Conservation (phyloP, 2,797 vertebrate genomes). For the Luscinia luscinia region DNA sequence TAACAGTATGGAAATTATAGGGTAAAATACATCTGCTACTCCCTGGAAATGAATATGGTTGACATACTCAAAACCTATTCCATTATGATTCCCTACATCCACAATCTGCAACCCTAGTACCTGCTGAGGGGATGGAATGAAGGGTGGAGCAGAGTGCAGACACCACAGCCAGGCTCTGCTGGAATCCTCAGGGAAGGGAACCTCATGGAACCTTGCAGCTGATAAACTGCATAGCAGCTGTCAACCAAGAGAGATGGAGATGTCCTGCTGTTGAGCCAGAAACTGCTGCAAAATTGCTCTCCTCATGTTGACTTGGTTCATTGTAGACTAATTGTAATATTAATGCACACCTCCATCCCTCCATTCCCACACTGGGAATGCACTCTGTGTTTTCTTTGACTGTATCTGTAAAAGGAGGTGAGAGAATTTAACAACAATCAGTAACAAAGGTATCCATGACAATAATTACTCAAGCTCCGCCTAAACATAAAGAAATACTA, state of each 20-base stretch:
- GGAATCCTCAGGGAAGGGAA: neutral
- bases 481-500: too few relatives aligned
- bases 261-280: neutral
- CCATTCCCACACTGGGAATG: neutral
- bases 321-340: neutral
- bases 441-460: neutral
- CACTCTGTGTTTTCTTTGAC: accelerated
- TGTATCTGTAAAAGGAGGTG: neutral
- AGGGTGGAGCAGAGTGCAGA: neutral
- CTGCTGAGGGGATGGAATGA: neutral
- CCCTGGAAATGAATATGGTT: neutral
- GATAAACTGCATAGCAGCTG: neutral
- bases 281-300: neutral
- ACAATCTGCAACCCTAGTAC: accelerated
- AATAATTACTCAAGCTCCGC: neutral
- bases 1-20: neutral
- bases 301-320: neutral
- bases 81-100: neutral
- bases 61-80: neutral
- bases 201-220: neutral
- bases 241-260: neutral
- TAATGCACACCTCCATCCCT: neutral
- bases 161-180: neutral
- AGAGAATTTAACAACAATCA: neutral
- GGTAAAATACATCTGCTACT: neutral